Evolutionary conservation across 2,113 vertebrate genomes (phyloP).

Genomic region (Zosterops hypoxanthus): DNA sequence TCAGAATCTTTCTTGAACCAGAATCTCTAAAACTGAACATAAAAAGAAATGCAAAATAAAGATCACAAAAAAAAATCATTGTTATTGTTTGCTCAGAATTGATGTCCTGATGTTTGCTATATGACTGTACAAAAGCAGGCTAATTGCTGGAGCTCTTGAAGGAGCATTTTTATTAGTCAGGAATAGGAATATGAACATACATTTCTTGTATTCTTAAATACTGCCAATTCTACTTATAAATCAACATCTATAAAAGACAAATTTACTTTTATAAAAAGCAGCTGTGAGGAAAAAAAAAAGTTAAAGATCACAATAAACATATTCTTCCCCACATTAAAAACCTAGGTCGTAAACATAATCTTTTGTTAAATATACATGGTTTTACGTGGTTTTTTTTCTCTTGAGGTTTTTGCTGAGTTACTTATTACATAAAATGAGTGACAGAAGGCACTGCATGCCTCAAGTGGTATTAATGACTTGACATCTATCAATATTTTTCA

Average conservation of each 20-base stretch:
- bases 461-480: neutral
- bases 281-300: neutral
- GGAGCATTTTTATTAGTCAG: neutral
- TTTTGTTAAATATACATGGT: neutral
- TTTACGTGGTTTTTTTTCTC: neutral
- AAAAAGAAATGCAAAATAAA: neutral
- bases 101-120: neutral
- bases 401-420: neutral
- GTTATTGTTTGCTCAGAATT: neutral
- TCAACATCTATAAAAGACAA: neutral
- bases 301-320: neutral
- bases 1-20: neutral
- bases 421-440: neutral
- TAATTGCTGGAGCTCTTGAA: neutral
- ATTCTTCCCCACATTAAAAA: neutral
- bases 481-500: neutral
- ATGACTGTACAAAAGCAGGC: neutral
- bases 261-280: neutral
- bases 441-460: neutral
- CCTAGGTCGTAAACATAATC: neutral
- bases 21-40: neutral
- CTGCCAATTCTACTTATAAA: neutral
- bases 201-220: neutral
- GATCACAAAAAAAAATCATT: neutral
- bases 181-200: neutral